A percentile compares a stretch with the other conserved stretches of the same genome.
Conservation (phyloP, 1,140 invertebrate species). For the Ostrea edulis region DNA sequence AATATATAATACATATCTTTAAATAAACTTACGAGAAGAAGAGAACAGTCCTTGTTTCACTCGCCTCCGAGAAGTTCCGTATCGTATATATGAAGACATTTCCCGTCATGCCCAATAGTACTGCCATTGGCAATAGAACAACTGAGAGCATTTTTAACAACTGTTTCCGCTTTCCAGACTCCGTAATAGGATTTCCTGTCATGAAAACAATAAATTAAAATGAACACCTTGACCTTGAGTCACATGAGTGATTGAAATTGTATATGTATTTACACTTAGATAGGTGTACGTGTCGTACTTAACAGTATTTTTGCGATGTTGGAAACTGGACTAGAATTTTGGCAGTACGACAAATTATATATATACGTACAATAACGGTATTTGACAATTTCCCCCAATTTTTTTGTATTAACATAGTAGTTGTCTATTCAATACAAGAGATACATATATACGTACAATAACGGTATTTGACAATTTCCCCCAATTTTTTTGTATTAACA, state of each 20-base stretch:
- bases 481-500: no score
- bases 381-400: no score
- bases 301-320: no score
- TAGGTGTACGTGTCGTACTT: not conserved
- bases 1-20: no score
- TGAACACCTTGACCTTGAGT: not conserved
- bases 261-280: not conserved
- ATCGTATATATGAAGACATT: constrained; percentile 68
- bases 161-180: constrained; percentile 69
- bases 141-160: constrained; percentile 70
- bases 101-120: constrained; percentile 68
- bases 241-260: not conserved
- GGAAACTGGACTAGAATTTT: no score
- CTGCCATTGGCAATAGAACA: constrained; percentile 65
- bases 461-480: no score
- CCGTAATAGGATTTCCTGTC: constrained; percentile 70
- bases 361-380: no score
- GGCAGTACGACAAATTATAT: no score
- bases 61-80: constrained; percentile 62
- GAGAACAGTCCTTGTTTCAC: not conserved
- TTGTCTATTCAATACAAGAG: no score
- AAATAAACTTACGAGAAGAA: constrained; percentile 22
- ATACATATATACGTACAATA: no score
- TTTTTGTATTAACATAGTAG: no score
- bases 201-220: not conserved